phyloP scores from a whole-genome alignment of 2,797 vertebrate species.

The Babyrousa celebensis region DNA sequence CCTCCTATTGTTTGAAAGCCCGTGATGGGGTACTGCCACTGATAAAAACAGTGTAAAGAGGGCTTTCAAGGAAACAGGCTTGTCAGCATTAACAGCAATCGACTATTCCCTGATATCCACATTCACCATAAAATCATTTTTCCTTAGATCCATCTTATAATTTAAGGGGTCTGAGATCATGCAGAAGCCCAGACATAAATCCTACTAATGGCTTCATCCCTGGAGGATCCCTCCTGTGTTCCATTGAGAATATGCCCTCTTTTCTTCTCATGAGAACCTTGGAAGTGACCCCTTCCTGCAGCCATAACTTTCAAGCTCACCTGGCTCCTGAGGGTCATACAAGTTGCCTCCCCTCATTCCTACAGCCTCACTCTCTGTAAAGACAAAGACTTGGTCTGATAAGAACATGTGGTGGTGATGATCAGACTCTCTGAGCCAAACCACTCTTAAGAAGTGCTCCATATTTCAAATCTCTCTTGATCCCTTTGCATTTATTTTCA shows the following conservation, averaged over 20 bases:
- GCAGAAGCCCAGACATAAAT: constrained; percentile 67
- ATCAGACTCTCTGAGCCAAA: constrained; percentile 63
- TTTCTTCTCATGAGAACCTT: constrained; percentile 11
- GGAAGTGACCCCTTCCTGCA: not conserved
- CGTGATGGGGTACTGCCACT: not conserved
- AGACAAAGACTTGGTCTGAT: not conserved
- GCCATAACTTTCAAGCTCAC: not conserved
- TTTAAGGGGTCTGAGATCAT: constrained; percentile 74
- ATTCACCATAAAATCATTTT: not conserved
- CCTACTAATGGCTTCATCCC: constrained; percentile 28
- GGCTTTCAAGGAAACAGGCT: not conserved
- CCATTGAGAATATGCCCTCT: not conserved
- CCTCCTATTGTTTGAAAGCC: not conserved
- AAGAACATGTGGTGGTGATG: not conserved
- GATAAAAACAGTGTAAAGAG: not conserved
- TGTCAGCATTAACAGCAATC: not conserved
- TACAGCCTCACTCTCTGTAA: not conserved
- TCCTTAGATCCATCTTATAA: constrained; percentile 23
- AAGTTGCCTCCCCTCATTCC: not conserved
- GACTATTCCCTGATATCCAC: not conserved
- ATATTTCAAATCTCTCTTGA: not conserved
- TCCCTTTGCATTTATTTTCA: not conserved
- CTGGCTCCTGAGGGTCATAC: not conserved
- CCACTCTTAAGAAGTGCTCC: not conserved
- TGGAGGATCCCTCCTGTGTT: not conserved